Conservation (phyloP, 2,797 vertebrate genomes). For the Gymnodraco acuticeps region DNA sequence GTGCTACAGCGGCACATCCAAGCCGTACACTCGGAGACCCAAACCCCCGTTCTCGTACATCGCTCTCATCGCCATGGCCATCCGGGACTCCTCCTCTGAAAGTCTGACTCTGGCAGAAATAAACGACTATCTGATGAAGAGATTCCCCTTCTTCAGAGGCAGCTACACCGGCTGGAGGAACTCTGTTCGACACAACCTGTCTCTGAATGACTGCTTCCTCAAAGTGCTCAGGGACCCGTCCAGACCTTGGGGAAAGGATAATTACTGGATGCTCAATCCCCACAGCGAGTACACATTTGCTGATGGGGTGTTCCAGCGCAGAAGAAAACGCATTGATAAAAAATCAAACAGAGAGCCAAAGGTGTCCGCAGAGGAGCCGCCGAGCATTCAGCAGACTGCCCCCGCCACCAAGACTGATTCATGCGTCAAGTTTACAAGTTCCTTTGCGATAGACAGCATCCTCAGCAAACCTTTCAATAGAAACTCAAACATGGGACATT, state of each 20-base stretch:
- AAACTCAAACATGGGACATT: conserved; percentile 30
- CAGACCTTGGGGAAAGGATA: conserved; percentile 97
- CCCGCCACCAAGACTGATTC: conserved; percentile 30
- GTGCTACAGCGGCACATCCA: conserved; percentile 79
- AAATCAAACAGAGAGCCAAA: conserved; percentile 65
- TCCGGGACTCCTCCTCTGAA: conserved; percentile 91
- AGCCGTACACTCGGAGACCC: conserved; percentile 94
- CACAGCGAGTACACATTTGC: conserved; percentile 98
- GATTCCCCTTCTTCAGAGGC: conserved; percentile 96
- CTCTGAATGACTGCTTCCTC: conserved; percentile 94
- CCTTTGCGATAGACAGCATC: conserved; percentile 96
- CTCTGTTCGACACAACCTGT: conserved; percentile 95
- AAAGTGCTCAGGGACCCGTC: conserved; percentile 95
- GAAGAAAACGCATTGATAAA: conserved; percentile 92
- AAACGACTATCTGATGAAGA: conserved; percentile 96
- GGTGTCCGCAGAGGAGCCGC: conserved; percentile 42
- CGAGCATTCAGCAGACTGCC: conserved; percentile 18
- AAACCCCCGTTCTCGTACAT: conserved; percentile 98
- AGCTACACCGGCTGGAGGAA: conserved; percentile 98
- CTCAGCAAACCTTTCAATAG: conserved; percentile 89
- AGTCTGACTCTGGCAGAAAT: conserved; percentile 96
- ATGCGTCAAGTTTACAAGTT: conserved; percentile 90
- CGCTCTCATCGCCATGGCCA: conserved; percentile 97
- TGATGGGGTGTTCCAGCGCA: conserved; percentile 94
- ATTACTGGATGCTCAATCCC: conserved; percentile 99